Conservation (phyloP, 2,113 vertebrate genomes). For the Oreochromis niloticus region DNA sequence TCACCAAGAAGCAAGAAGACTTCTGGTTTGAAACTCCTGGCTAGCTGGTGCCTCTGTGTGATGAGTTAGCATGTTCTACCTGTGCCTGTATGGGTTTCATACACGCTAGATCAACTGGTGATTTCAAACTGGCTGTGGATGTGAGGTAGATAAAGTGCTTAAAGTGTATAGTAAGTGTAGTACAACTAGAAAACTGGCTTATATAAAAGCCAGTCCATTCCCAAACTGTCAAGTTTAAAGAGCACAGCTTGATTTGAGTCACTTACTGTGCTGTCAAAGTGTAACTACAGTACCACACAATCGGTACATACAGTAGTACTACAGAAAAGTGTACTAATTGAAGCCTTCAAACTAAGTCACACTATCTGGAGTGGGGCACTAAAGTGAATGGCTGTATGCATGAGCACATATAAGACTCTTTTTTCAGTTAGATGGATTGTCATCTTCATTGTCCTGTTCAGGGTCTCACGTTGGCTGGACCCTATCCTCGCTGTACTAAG, state of each 20-base stretch:
- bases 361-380: fast-evolving
- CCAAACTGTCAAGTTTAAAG: not conserved
- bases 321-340: not conserved
- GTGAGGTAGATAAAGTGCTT: not conserved
- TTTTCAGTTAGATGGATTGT: not conserved
- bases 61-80: not conserved
- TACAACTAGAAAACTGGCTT: fast-evolving
- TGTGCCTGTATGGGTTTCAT: not conserved
- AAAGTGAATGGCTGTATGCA: not conserved
- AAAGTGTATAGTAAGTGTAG: not conserved
- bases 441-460: not conserved
- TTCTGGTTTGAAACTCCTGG: not conserved
- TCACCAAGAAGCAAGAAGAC: not conserved
- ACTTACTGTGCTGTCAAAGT: not conserved
- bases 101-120: not conserved
- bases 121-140: not conserved
- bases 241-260: not conserved
- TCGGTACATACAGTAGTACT: not conserved
- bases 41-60: not conserved
- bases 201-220: not conserved
- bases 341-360: not conserved
- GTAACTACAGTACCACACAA: not conserved
- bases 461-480: not conserved
- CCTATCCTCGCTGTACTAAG: fast-evolving
- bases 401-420: not conserved